Conservation (phyloP, 2,888 invertebrate genomes). For the Aspidiotus rigidus region DNA sequence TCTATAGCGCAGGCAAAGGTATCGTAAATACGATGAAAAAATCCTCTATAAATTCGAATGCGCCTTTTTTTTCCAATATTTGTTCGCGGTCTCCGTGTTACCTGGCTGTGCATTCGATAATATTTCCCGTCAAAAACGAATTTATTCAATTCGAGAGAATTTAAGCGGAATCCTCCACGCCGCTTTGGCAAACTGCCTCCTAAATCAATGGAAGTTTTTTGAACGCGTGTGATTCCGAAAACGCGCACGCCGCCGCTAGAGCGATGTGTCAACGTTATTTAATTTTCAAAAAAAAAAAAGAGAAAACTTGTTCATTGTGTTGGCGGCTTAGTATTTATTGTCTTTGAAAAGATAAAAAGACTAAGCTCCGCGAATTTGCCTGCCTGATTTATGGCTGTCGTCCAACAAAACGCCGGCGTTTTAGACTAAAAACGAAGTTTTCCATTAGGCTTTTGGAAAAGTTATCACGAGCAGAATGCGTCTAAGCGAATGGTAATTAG, state of each 20-base stretch:
- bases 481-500: too few species aligned
- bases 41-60: too few species aligned
- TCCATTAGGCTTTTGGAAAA: too few species aligned
- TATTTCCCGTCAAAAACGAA: constrained; percentile 24
- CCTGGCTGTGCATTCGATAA: constrained; percentile 14
- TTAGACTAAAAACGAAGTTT: too few species aligned
- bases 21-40: too few species aligned
- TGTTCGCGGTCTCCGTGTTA: too few species aligned
- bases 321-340: constrained; percentile 12
- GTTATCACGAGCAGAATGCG: too few species aligned
- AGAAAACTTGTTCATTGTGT: constrained; percentile 19
- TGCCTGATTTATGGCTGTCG: too few species aligned
- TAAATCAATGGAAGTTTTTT: constrained; percentile 11
- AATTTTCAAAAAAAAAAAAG: background rate
- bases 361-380: background rate
- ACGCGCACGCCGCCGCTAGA: background rate
- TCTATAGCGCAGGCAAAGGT: too few species aligned
- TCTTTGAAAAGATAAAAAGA: background rate
- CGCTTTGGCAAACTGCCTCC: constrained; percentile 22
- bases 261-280: constrained; percentile 19
- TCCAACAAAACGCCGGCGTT: too few species aligned
- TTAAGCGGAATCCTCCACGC: background rate
- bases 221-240: constrained; percentile 6
- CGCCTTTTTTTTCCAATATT: too few species aligned
- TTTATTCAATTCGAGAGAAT: constrained; percentile 12